Conservation (phyloP, 2,888 invertebrate genomes). For the Acholoe squamosa region DNA sequence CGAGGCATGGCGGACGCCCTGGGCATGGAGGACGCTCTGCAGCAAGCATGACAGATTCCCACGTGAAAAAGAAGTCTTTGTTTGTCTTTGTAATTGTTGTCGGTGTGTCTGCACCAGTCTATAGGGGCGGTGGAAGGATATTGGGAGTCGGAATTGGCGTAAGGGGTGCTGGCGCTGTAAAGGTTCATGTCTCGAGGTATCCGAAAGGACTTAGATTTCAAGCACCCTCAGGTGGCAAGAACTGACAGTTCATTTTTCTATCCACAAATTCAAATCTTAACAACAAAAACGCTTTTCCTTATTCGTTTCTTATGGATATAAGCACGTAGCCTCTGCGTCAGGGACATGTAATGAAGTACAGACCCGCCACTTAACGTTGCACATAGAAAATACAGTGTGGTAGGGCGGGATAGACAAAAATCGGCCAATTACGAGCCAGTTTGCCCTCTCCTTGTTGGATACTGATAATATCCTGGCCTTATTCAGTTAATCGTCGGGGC, state of each 20-base stretch:
- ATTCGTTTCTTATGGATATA: too few species aligned
- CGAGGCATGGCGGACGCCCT: neutral
- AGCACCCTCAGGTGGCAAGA: conserved; percentile 3
- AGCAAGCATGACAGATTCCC: neutral
- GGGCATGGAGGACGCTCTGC: neutral
- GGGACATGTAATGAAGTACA: too few species aligned
- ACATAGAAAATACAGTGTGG: too few species aligned
- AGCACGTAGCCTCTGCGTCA: too few species aligned
- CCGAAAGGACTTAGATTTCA: conserved; percentile 13
- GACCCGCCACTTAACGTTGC: too few species aligned
- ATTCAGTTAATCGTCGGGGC: neutral
- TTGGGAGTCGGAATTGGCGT: neutral
- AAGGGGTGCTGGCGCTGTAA: neutral
- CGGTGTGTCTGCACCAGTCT: neutral
- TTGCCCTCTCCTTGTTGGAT: neutral
- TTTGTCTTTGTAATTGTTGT: conserved; percentile 41
- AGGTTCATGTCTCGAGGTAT: neutral
- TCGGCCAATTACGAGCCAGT: neutral
- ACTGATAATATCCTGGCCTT: neutral
- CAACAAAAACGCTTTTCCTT: too few species aligned
- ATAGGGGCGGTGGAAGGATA: neutral
- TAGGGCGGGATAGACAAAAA: neutral
- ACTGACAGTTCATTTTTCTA: conserved; percentile 20
- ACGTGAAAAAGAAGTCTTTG: neutral
- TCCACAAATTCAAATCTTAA: neutral